These are phyloP conservation scores for Shargacucullia verbasci DNA, from an alignment of 2,888 invertebrate species.

Conservation along the genomic window DNA sequence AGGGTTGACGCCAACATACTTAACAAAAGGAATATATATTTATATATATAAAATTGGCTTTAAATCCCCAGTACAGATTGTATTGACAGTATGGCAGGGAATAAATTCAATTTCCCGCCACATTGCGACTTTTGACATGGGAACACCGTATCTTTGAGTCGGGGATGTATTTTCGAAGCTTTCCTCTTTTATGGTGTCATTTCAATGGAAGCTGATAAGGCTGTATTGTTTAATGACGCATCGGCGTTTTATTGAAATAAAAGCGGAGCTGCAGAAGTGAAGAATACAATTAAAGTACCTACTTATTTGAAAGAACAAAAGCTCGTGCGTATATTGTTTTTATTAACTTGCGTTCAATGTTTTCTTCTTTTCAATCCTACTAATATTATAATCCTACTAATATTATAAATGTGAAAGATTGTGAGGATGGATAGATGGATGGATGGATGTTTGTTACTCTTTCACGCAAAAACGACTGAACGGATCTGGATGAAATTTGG, in stretches of 20 bases:
- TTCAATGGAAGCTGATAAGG: slow-evolving; percentile 35
- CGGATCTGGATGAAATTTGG: too few species aligned
- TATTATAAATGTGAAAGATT: too few species aligned
- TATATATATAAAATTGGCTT: slow-evolving; percentile 72
- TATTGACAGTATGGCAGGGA: slow-evolving; percentile 62
- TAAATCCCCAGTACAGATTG: slow-evolving; percentile 71
- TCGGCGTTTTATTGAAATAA: slow-evolving; percentile 21
- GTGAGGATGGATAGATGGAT: too few species aligned
- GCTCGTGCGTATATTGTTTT: not conserved
- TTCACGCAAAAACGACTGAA: too few species aligned
- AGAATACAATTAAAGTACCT: slow-evolving; percentile 11
- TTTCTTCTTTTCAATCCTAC: too few species aligned
- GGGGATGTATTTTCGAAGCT: slow-evolving; percentile 35
- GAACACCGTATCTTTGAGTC: slow-evolving; percentile 30
- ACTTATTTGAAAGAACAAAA: slow-evolving; percentile 1
- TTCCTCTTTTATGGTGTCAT: slow-evolving; percentile 38
- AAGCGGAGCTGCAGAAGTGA: not conserved
- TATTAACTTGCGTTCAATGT: too few species aligned
- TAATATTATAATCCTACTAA: too few species aligned
- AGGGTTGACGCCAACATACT: slow-evolving; percentile 33
- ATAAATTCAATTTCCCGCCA: slow-evolving; percentile 73
- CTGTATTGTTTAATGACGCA: slow-evolving; percentile 33
- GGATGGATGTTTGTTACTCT: too few species aligned
- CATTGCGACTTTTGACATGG: slow-evolving; percentile 41
- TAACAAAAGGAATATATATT: slow-evolving; percentile 52